Evolutionary conservation across 1,140 invertebrate species (phyloP).

Genomic region (Muscidifurax raptorellus): DNA sequence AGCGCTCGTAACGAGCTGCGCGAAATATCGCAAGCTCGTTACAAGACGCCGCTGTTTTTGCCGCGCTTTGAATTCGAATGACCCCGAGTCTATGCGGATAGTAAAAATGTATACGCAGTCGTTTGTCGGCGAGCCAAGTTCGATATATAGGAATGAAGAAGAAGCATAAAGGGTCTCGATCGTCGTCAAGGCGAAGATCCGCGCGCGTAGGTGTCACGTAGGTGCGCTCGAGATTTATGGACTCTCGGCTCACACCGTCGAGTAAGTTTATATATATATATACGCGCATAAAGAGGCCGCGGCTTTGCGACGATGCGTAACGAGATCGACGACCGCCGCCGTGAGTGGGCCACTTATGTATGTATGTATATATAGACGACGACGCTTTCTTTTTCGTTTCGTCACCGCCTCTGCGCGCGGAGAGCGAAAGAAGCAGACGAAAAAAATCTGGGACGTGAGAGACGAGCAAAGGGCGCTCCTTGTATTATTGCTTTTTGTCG

Average conservation of each 20-base stretch:
- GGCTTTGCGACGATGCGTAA: not conserved
- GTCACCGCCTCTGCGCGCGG: too few relatives aligned
- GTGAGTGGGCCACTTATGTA: not conserved
- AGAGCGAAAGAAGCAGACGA: too few relatives aligned
- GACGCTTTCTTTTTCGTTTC: not conserved
- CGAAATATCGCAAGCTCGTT: conserved; percentile 4
- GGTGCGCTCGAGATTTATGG: not conserved
- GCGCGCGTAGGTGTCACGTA: not conserved
- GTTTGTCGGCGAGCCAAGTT: not conserved
- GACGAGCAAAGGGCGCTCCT: not conserved
- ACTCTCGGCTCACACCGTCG: not conserved
- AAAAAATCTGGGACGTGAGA: not conserved
- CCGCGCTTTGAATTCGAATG: not conserved
- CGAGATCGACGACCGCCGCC: not conserved
- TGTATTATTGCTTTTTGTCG: not conserved
- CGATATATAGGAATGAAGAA: not conserved
- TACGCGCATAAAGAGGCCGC: not conserved
- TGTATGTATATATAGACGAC: not conserved
- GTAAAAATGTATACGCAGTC: too few relatives aligned
- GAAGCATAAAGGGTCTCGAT: not conserved
- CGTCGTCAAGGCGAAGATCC: not conserved
- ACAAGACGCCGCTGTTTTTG: not conserved
- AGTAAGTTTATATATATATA: too few relatives aligned
- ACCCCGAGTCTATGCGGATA: not conserved
- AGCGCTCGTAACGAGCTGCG: not conserved